Evolutionary conservation across 2,888 invertebrate genomes (phyloP), one percentile per base, ranked within the genome.

Genomic region (Steinernema carpocapsae): DNA sequence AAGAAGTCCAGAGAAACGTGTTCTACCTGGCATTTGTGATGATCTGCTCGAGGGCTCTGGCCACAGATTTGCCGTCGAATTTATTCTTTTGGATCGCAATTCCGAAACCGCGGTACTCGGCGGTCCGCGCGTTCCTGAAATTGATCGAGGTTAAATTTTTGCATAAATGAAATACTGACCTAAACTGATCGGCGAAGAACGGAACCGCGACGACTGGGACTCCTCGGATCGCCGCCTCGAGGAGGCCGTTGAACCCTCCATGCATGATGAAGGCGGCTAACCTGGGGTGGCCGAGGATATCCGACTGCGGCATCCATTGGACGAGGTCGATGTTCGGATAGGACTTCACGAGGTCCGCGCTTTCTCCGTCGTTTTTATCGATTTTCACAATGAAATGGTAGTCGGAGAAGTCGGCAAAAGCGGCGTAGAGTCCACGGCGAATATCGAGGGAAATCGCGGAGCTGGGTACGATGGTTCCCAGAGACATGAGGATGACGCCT

Each of bases 111-210:
- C 83, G 52, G 26, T 81, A 83, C 75, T 86, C 86, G n/a, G 78
- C 83, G 75, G 80, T 78, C 72, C 86, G 74, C 52, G 83, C 85
- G 59, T 86, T 86, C 52, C 85, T 76, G 74, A 83, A 82, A n/a
- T n/a, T n/a, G n/a, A n/a, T n/a, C n/a, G n/a, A n/a, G n/a, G n/a
- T n/a, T n/a, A n/a, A n/a, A n/a, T n/a, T n/a, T n/a, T n/a, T n/a
- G n/a, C n/a, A n/a, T n/a, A n/a, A n/a, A n/a, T n/a, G n/a, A n/a
- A n/a, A n/a, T n/a, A n/a, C n/a, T n/a, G n/a, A n/a, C n/a, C n/a
- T n/a, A n/a, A n/a, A n/a, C 56, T 86, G 86, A 75, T 86, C 86
- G 19, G 85, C 86, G 72, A 86, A 86, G 48, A 86, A 75, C 7
- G 86, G 86, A 22, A 87, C 79, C 32, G 81, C 79, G 12, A 87